Conservation (phyloP, 2,888 invertebrate genomes). For the Apotomis turbidana region DNA sequence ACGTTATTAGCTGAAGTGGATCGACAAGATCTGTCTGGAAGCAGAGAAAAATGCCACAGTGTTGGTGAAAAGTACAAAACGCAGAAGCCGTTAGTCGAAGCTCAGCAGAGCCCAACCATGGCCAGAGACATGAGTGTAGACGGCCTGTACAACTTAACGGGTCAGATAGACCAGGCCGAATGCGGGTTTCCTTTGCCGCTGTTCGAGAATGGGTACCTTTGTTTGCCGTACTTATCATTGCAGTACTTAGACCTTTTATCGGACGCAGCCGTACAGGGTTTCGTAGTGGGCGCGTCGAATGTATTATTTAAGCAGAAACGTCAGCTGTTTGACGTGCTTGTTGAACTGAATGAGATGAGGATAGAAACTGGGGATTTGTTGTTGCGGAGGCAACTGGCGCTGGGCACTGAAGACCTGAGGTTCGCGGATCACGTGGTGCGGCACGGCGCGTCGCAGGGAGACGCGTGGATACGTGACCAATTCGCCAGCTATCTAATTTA, state of each 20-base stretch:
- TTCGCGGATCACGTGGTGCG: constrained; percentile 97
- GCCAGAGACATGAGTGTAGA: constrained; percentile 88
- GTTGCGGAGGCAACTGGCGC: constrained; percentile 91
- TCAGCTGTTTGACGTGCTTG: constrained; percentile 95
- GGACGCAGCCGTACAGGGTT: constrained; percentile 93
- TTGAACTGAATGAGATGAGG: constrained; percentile 94
- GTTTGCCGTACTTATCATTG: constrained; percentile 97
- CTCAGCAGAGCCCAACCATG: constrained; percentile 82
- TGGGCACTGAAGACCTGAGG: constrained; percentile 97
- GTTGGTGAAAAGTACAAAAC: constrained; percentile 78
- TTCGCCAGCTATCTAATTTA: constrained; percentile 94
- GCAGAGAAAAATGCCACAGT: constrained; percentile 79
- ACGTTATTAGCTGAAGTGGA: constrained; percentile 68
- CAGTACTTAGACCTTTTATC: constrained; percentile 96
- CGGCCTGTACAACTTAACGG: constrained; percentile 85
- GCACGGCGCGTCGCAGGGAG: constrained; percentile 90
- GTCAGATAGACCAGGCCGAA: constrained; percentile 87
- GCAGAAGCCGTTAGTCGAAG: constrained; percentile 68
- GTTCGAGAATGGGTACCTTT: constrained; percentile 95
- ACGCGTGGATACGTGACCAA: constrained; percentile 98
- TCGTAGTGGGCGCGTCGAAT: constrained; percentile 98
- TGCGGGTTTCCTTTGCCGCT: constrained; percentile 95
- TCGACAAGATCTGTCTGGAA: constrained; percentile 63
- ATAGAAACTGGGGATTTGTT: constrained; percentile 93
- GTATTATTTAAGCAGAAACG: constrained; percentile 98